Base-by-base conservation (phyloP, 2,888 invertebrate species). In the Pseudococcus longispinus region DNA sequence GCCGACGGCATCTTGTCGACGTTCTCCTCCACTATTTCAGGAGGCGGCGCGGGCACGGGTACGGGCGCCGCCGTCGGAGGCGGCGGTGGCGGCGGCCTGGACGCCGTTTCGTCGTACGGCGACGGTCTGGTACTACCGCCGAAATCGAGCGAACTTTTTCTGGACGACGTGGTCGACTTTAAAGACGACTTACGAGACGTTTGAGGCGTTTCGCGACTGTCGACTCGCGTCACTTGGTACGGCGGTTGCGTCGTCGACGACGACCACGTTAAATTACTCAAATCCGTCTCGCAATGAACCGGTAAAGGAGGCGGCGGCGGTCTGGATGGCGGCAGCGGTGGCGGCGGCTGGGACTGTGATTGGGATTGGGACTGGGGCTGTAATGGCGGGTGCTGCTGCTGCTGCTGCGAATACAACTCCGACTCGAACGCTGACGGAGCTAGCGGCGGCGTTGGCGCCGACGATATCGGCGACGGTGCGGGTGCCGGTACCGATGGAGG, bases 41-140 rank as follows among this genome's bases (percentile, higher is more conserved):
- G 0, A 5, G 84, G 60, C 11, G 18, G 13, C 23, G 90, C 90
- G 60, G 90, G 89, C 77, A 92, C 92, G 4, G 29, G 0, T 15
- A 65, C 90, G 60, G 90, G 89, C 77, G 92, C 92, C 11, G 92
- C 92, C 92, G 0, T 32, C 32, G 32, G 2, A 32, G n/a, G n/a
- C 9, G 51, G 37, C 18, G 55, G 32, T 6, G 29, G 0, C 4
- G 84, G 60, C 11, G 18, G 13, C 23, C 90, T 90, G 60, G 90
- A 89, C 77, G 92, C 92, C 11, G 92, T 91, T 89, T 92, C 92
- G 0, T 32, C 32, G 32, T 32, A 32, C 5, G 32, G 5, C 5
- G 32, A 2, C 32, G 32, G 32, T 32, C 3, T 18, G 51, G 13
- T 18, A 5, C 55, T n/a, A 5, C 55, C 13, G 23, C 60, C 11